Percentiles rank a stretch among this genome's conserved stretches.
phyloP scores from a whole-genome alignment of 37 sponge, comb jelly and placozoan species.

The Hormiphora californensis region DNA sequence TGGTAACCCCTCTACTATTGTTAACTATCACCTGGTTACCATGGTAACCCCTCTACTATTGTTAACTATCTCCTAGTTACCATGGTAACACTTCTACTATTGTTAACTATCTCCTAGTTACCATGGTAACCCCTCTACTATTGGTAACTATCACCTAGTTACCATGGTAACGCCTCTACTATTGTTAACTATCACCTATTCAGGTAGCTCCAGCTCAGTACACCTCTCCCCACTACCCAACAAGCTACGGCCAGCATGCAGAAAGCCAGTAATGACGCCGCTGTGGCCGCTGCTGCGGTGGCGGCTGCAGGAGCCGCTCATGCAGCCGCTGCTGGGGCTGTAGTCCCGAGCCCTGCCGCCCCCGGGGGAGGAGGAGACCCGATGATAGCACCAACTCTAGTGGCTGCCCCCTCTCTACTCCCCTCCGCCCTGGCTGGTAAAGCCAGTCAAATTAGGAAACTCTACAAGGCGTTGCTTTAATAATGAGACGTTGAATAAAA shows the following conservation, averaged over 20 bases:
- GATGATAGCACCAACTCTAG: not conserved
- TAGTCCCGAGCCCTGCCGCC: not conserved
- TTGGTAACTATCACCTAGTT: too few relatives aligned
- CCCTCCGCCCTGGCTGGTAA: not conserved
- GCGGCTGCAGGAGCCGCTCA: not conserved
- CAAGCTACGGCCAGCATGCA: too few relatives aligned
- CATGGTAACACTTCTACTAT: not conserved
- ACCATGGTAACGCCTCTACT: not conserved
- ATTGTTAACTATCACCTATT: constrained; percentile 27
- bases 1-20: not conserved
- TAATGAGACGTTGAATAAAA: too few relatives aligned
- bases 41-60: not conserved
- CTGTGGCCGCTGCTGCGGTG: not conserved
- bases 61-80: not conserved
- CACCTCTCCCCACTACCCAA: constrained; percentile 21
- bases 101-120: not conserved
- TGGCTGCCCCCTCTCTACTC: not conserved
- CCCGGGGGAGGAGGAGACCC: constrained; percentile 1
- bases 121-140: not conserved
- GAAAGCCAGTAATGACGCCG: not conserved
- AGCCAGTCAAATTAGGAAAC: constrained; percentile 11
- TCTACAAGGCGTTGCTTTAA: constrained; percentile 31
- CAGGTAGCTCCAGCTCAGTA: constrained; percentile 52
- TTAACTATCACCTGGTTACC: not conserved
- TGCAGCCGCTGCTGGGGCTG: not conserved